Evolutionary conservation across 92 coral and sea anemone genomes (phyloP).

Genomic region (Palythoa grandiflora): DNA sequence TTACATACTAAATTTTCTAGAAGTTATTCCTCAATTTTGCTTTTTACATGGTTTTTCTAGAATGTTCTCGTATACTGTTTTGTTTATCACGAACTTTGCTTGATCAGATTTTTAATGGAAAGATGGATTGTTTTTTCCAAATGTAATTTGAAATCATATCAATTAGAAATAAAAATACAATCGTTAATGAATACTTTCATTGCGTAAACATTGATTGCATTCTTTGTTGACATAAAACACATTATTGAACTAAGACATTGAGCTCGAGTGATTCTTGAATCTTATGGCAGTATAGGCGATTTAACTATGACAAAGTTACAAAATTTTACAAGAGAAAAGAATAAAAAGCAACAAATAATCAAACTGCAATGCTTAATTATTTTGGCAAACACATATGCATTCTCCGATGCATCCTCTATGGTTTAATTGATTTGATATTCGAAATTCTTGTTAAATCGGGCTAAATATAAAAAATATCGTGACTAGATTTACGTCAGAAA

Average conservation of each 20-base stretch:
- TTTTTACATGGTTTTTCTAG: background rate
- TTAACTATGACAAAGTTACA: no score
- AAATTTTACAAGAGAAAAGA: no score
- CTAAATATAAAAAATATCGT: background rate
- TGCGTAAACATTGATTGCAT: background rate
- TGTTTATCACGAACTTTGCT: background rate
- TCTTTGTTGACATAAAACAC: background rate
- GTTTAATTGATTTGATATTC: background rate
- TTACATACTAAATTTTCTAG: background rate
- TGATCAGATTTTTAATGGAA: background rate
- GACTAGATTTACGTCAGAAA: background rate
- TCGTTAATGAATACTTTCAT: background rate
- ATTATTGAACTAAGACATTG: background rate
- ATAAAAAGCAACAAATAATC: background rate
- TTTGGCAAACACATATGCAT: background rate
- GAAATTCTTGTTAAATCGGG: background rate
- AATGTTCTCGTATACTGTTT: background rate
- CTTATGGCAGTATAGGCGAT: background rate
- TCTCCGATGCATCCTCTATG: background rate
- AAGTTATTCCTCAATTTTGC: background rate
- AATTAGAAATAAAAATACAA: background rate
- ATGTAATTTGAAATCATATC: slow-evolving; percentile 1
- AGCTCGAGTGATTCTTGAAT: background rate
- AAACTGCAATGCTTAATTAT: background rate
- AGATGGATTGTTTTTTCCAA: background rate